These are phyloP conservation scores for Anadara kagoshimensis DNA, from an alignment of 1,140 invertebrate species.

Conservation along the genomic window DNA sequence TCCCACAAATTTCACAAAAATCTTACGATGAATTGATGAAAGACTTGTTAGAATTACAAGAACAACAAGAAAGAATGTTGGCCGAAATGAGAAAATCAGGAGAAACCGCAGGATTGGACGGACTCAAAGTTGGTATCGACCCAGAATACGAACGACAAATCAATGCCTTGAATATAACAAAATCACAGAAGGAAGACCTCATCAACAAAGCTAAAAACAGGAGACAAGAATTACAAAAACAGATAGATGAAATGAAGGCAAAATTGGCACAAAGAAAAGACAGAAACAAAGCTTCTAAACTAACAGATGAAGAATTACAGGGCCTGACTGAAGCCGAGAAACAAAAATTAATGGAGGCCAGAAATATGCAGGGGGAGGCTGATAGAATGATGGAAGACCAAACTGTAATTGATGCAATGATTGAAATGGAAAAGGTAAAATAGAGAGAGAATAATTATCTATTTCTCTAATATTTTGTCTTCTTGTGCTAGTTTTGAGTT, in stretches of 20 bases:
- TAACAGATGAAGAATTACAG: slow-evolving; percentile 50
- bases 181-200: slow-evolving; percentile 48
- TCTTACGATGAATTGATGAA: slow-evolving; percentile 63
- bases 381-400: slow-evolving; percentile 61
- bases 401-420: slow-evolving; percentile 57
- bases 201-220: slow-evolving; percentile 41
- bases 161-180: slow-evolving; percentile 41
- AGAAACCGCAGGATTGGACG: slow-evolving; percentile 34
- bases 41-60: slow-evolving; percentile 53
- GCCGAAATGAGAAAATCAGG: slow-evolving; percentile 55
- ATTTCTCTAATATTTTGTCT: not conserved
- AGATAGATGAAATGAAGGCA: slow-evolving; percentile 49
- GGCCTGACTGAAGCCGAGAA: slow-evolving; percentile 56
- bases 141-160: slow-evolving; percentile 49
- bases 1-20: slow-evolving; percentile 58
- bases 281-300: slow-evolving; percentile 31
- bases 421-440: slow-evolving; percentile 56
- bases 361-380: slow-evolving; percentile 58
- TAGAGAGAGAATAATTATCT: not conserved
- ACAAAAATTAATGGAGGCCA: slow-evolving; percentile 39
- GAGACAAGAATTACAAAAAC: slow-evolving; percentile 38
- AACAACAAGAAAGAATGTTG: slow-evolving; percentile 57
- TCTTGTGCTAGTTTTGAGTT: not conserved
- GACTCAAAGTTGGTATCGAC: slow-evolving; percentile 37
- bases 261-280: slow-evolving; percentile 54